Conservation (phyloP, 2,797 vertebrate genomes). For the Gallinago stenura region DNA sequence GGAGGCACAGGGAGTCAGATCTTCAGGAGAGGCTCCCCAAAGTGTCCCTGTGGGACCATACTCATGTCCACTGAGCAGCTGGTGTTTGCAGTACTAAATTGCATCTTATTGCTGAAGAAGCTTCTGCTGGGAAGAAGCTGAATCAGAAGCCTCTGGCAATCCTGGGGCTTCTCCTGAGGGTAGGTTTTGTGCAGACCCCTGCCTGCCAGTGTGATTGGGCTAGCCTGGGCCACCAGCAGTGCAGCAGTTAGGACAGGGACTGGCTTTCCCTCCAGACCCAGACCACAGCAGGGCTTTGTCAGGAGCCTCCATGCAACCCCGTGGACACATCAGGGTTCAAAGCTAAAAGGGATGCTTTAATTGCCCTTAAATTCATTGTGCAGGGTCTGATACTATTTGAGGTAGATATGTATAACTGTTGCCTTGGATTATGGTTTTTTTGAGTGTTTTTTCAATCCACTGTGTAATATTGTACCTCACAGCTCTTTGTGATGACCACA, state of each 20-base stretch:
- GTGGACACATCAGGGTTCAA: neutral
- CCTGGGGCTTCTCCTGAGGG: neutral
- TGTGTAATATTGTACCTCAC: neutral
- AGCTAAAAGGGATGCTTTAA: neutral
- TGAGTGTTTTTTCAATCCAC: neutral
- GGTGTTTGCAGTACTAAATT: neutral
- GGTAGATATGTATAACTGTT: neutral
- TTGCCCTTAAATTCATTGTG: neutral
- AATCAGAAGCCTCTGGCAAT: accelerated
- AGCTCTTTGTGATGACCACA: neutral
- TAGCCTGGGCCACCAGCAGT: neutral
- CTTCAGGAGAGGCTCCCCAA: accelerated
- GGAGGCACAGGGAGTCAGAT: neutral
- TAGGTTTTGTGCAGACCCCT: neutral
- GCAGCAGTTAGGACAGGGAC: neutral
- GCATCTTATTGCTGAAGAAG: neutral
- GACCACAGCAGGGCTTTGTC: neutral
- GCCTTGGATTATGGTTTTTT: neutral
- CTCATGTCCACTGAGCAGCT: neutral
- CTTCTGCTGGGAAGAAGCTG: neutral
- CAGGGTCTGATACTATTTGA: neutral
- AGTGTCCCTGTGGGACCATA: neutral
- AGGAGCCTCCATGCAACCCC: neutral
- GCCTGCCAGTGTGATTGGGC: neutral
- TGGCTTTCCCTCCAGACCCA: neutral